Evolutionary conservation across 2,797 vertebrate species (phyloP).

Genomic region (Clarias platycephalus): DNA sequence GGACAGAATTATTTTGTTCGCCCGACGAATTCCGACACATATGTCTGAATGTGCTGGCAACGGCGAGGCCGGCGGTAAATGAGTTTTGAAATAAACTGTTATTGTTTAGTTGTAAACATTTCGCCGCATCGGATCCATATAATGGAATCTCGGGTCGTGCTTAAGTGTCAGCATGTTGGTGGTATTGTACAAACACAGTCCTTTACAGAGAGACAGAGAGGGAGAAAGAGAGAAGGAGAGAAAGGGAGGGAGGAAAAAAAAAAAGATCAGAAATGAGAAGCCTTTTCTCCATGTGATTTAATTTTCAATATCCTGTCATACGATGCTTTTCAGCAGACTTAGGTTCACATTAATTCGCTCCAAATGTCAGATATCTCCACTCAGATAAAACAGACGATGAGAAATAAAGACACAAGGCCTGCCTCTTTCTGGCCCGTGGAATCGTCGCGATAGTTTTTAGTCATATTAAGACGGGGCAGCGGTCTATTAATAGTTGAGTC

Average conservation of each 20-base stretch:
- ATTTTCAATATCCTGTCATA: conserved; percentile 65
- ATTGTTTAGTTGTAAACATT: conserved; percentile 72
- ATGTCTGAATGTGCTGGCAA: conserved; percentile 75
- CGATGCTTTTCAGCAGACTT: conserved; percentile 58
- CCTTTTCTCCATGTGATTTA: conserved; percentile 56
- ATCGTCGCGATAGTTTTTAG: conserved; percentile 66
- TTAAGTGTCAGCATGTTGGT: conserved; percentile 54
- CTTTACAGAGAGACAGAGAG: conserved; percentile 41
- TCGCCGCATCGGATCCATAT: conserved; percentile 64
- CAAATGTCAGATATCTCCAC: conserved; percentile 64
- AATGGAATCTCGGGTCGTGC: conserved; percentile 58
- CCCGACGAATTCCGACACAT: conserved; percentile 77
- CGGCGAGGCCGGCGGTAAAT: conserved; percentile 72
- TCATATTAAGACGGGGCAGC: conserved; percentile 65
- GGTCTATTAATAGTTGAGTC: conserved; percentile 74
- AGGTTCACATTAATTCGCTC: conserved; percentile 68
- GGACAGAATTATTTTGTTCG: conserved; percentile 78
- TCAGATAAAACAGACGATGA: conserved; percentile 52
- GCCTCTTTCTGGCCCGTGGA: conserved; percentile 61
- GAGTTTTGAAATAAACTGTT: conserved; percentile 77
- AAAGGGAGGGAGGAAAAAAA: conserved; percentile 10
- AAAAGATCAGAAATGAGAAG: conserved; percentile 27
- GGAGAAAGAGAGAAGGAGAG: conserved; percentile 17
- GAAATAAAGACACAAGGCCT: conserved; percentile 58
- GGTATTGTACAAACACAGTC: conserved; percentile 56